Conservation (phyloP, 2,888 invertebrate species). For the Terebella lapidaria region DNA sequence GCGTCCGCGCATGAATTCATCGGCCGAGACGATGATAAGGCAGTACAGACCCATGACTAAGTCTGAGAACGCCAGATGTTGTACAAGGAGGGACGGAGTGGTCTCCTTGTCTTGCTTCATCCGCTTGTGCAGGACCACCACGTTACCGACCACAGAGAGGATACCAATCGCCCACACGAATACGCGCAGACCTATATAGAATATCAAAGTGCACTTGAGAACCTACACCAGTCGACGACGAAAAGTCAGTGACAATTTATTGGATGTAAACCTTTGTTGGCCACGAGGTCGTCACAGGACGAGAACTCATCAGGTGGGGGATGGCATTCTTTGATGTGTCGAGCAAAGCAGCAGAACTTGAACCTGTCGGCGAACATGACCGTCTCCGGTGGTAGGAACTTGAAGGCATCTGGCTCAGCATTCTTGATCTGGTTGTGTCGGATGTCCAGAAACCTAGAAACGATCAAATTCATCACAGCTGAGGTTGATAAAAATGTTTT, state of each 20-base stretch:
- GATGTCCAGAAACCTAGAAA: slow-evolving; percentile 3
- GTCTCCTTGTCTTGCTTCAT: slow-evolving; percentile 14
- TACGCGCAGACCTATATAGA: neutral
- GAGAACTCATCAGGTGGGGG: slow-evolving; percentile 12
- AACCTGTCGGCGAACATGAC: neutral
- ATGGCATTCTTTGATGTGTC: slow-evolving; percentile 1
- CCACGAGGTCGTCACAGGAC: slow-evolving; percentile 7
- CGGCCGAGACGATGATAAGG: slow-evolving; percentile 10
- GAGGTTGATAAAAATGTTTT: too few relatives aligned
- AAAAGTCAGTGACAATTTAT: too few relatives aligned
- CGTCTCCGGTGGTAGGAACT: neutral
- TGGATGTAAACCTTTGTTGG: too few relatives aligned
- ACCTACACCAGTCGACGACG: too few relatives aligned
- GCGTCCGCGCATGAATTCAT: slow-evolving; percentile 3
- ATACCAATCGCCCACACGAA: slow-evolving; percentile 5
- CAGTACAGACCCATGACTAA: slow-evolving; percentile 11
- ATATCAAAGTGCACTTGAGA: too few relatives aligned
- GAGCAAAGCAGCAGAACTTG: slow-evolving; percentile 8
- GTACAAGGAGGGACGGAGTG: slow-evolving; percentile 9
- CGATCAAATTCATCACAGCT: too few relatives aligned
- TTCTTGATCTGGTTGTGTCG: neutral
- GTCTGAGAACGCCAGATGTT: slow-evolving; percentile 13
- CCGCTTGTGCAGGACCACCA: slow-evolving; percentile 5
- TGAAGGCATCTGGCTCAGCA: neutral
- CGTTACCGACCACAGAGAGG: slow-evolving; percentile 7